Evolutionary conservation across 2,113 vertebrate species (phyloP), one percentile per base, ranked within the genome.

Genomic region (Chrysochloris asiatica): DNA sequence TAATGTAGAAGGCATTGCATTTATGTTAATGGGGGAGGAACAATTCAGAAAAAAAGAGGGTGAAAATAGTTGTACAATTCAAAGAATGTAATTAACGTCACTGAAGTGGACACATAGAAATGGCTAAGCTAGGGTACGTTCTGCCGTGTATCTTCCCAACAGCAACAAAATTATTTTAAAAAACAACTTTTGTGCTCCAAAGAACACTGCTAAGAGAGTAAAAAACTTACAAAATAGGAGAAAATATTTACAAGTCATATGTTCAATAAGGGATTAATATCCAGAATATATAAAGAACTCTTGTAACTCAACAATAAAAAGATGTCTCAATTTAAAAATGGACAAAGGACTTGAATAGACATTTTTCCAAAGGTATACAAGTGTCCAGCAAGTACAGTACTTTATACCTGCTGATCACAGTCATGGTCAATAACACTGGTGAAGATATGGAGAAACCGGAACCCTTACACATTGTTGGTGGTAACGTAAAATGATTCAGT

Each of bases 171-270:
- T 17, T 33, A n/a, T 67, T n/a, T 30, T 26, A 30, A 63, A 67
- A 36, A 50, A 65, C 86, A 91, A 41, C 17, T 71, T 83, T 52
- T 41, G 24, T 65, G 22, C 54, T 45, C 63, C 56, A 86, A 56
- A 75, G 48, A 26, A 75, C 16, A 48, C 78, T 71, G 61, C 75
- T 6, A 78, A 83, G 84, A 88, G 54, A 79, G 56, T 33, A 22
- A 85, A 69, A 65, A 88, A 65, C 33, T 21, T 54, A 78, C 2
- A 81, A 30, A 69, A 83, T 12, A 26, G 52, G 41, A 88, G 48
- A 36, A 84, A 79, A 67, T 91, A 73, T 56, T 36, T 59, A 22
- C 83, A n/a, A 84, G 78, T 80, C n/a, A 43, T 65, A n/a, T n/a
- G n/a, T n/a, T n/a, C n/a, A 43, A n/a, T 22, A 88, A 83, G 65